Conservation (phyloP, 2,888 invertebrate genomes). For the Hypomecis atomaria region DNA sequence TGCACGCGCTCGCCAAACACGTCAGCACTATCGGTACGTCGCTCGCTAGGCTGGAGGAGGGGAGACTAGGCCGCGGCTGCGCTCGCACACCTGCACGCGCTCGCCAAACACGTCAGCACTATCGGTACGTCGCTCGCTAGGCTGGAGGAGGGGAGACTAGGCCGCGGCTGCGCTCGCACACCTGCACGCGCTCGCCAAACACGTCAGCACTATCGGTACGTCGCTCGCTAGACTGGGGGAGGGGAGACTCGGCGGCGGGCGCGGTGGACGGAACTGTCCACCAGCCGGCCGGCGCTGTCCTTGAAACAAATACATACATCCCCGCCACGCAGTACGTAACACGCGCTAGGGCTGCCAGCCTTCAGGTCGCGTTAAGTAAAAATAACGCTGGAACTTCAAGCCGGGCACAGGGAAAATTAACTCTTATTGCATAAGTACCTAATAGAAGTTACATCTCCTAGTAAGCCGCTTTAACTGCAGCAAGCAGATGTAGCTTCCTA, state of each 20-base stretch:
- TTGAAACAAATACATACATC: constrained; percentile 93
- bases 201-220: constrained; percentile 29
- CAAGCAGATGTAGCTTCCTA: no score
- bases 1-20: constrained; percentile 93
- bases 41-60: constrained; percentile 94
- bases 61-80: constrained; percentile 95
- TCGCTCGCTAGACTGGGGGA: constrained; percentile 95
- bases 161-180: background rate
- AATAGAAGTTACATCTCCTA: no score
- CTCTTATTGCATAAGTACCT: no score
- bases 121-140: constrained; percentile 77
- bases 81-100: constrained; percentile 95
- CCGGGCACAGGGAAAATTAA: no score
- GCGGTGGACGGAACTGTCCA: no score
- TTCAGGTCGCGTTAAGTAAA: no score
- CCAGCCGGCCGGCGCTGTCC: constrained; percentile 90
- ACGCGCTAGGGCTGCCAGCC: no score
- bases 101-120: constrained; percentile 91
- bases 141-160: no score
- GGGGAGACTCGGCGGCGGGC: constrained; percentile 90
- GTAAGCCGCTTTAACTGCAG: no score
- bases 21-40: constrained; percentile 92
- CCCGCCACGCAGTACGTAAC: no score
- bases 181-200: constrained; percentile 18
- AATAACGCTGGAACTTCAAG: no score